A percentile compares a stretch with the other conserved stretches of the same genome.
Evolutionary conservation across 1,140 invertebrate species (phyloP).

Genomic region (Procambarus clarkii): DNA sequence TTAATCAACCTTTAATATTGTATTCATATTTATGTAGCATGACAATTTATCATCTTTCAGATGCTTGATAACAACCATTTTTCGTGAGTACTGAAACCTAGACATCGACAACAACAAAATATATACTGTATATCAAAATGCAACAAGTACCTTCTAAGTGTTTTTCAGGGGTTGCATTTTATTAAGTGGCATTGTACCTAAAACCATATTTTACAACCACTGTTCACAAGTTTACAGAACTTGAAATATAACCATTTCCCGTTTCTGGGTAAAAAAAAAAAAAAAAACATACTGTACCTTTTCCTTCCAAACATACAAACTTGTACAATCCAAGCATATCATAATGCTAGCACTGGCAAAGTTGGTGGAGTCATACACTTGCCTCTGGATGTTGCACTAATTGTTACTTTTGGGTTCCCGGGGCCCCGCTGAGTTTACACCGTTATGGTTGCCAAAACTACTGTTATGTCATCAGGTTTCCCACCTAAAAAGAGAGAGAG

Average conservation of each 20-base stretch:
- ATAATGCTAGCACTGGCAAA: background rate
- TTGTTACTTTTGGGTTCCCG: constrained; percentile 8
- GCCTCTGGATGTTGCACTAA: constrained; percentile 34
- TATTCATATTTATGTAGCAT: background rate
- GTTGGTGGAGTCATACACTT: constrained; percentile 22
- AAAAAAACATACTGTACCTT: background rate
- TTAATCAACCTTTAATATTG: constrained; percentile 17
- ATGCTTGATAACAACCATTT: constrained; percentile 4
- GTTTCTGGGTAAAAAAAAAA: background rate
- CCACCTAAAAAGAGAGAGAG: constrained; percentile 26
- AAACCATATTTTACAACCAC: background rate
- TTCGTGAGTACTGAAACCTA: background rate
- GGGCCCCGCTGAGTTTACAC: constrained; percentile 45
- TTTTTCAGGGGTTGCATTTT: too few species aligned
- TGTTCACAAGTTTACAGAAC: background rate
- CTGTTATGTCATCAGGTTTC: constrained; percentile 64
- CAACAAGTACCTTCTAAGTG: background rate
- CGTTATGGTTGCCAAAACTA: constrained; percentile 62
- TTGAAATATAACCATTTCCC: background rate
- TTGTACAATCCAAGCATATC: background rate
- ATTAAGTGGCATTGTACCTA: too few species aligned
- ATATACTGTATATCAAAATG: background rate
- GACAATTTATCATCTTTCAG: background rate
- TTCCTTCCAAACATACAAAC: background rate
- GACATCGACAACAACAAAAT: background rate